These are phyloP conservation scores for Suncus etruscus DNA, from an alignment of 2,113 vertebrate species.

Conservation along the genomic window DNA sequence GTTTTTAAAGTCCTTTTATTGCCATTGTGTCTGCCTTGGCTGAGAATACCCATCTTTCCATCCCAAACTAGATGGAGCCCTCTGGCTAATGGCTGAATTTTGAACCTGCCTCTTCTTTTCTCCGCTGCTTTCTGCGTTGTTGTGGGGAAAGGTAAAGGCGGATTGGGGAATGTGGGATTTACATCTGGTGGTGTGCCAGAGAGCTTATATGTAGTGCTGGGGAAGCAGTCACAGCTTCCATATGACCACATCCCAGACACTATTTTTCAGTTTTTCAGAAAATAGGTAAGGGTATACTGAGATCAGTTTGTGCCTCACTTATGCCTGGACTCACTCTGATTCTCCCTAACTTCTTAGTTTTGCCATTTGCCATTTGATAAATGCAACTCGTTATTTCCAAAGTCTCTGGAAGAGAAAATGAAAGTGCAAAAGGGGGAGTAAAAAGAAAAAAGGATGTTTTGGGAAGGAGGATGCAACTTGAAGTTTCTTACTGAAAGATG, in stretches of 20 bases:
- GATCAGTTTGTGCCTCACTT: background rate
- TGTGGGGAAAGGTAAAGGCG: no score
- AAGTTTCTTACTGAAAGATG: slow-evolving; percentile 51
- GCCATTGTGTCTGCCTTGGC: background rate
- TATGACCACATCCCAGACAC: no score
- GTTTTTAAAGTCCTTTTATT: background rate
- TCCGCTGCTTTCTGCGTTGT: slow-evolving; percentile 34
- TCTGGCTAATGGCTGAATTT: background rate
- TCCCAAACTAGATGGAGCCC: background rate
- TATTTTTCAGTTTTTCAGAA: no score
- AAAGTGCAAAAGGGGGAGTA: background rate
- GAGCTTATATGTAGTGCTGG: no score
- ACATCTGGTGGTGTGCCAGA: no score
- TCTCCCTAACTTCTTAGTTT: background rate
- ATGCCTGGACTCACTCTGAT: background rate
- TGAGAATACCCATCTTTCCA: slow-evolving; percentile 2
- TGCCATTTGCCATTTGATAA: background rate
- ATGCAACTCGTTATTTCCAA: slow-evolving; percentile 7
- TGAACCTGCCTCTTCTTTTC: background rate
- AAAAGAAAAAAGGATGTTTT: background rate
- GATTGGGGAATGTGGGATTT: no score
- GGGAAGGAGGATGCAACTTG: background rate
- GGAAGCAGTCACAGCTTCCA: no score
- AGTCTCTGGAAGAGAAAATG: slow-evolving; percentile 18
- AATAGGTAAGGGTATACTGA: no score